Conservation (phyloP, 23 tunicate genomes). For the Aplidium turbinatum region DNA sequence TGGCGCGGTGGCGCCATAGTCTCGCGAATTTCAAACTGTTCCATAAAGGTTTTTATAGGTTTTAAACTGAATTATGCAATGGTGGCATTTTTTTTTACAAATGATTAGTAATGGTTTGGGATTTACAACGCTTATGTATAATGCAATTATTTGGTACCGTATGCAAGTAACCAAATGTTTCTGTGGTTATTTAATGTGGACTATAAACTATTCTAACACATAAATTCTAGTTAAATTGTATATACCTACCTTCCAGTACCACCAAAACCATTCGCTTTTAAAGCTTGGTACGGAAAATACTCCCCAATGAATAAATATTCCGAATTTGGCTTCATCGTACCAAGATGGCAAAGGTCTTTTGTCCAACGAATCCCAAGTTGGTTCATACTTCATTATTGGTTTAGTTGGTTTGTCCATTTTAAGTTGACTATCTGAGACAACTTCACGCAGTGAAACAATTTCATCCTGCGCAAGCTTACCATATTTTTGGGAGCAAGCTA, state of each 20-base stretch:
- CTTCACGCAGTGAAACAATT: neutral
- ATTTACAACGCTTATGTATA: too few relatives aligned
- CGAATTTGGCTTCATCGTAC: constrained; percentile 95
- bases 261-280: constrained; percentile 95
- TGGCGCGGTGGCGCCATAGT: too few relatives aligned
- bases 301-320: constrained; percentile 95
- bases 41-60: too few relatives aligned
- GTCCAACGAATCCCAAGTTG: constrained; percentile 91
- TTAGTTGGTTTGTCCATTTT: constrained; percentile 17
- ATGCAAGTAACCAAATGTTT: too few relatives aligned
- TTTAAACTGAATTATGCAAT: too few relatives aligned
- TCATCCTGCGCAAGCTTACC: neutral
- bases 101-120: too few relatives aligned
- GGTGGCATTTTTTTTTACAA: too few relatives aligned
- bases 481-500: neutral
- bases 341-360: constrained; percentile 73
- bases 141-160: too few relatives aligned
- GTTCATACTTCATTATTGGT: constrained; percentile 41
- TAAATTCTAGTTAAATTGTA: too few relatives aligned
- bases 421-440: neutral
- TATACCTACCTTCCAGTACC: constrained; percentile 89
- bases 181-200: too few relatives aligned
- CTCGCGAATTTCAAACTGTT: too few relatives aligned
- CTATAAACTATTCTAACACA: too few relatives aligned
- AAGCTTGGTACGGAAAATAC: constrained; percentile 93